A percentile compares a stretch with the other conserved stretches of the same genome.
Evolutionary conservation across 2,113 vertebrate species (phyloP).

Genomic region (Alligator sinensis): DNA sequence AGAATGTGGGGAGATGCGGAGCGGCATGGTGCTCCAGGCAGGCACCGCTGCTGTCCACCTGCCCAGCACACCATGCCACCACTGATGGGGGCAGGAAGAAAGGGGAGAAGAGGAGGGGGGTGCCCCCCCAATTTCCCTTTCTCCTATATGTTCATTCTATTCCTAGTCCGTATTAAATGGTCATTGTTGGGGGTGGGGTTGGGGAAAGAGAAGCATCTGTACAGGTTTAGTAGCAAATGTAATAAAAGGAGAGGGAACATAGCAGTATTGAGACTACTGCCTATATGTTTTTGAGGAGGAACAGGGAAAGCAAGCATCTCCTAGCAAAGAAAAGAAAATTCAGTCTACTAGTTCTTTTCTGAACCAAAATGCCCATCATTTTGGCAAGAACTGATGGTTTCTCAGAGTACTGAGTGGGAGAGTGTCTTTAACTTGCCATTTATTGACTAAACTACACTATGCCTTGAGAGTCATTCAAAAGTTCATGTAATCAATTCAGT

Average conservation of each 20-base stretch:
- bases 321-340: accelerated
- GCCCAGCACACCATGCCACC: too few relatives aligned
- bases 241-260: neutral
- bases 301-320: too few relatives aligned
- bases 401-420: neutral
- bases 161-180: too few relatives aligned
- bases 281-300: too few relatives aligned
- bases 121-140: too few relatives aligned
- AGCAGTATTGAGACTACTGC: too few relatives aligned
- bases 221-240: neutral
- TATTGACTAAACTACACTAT: neutral
- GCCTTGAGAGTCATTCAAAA: neutral
- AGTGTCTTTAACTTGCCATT: neutral
- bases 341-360: neutral
- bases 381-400: neutral
- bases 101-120: neutral
- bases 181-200: too few relatives aligned
- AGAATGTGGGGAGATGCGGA: too few relatives aligned
- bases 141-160: too few relatives aligned
- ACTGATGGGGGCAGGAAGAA: too few relatives aligned
- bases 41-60: too few relatives aligned
- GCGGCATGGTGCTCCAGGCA: too few relatives aligned
- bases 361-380: neutral
- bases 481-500: neutral
- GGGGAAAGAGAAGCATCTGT: neutral